Conservation (phyloP, 2,113 vertebrate genomes). For the Pseudonaja textilis region DNA sequence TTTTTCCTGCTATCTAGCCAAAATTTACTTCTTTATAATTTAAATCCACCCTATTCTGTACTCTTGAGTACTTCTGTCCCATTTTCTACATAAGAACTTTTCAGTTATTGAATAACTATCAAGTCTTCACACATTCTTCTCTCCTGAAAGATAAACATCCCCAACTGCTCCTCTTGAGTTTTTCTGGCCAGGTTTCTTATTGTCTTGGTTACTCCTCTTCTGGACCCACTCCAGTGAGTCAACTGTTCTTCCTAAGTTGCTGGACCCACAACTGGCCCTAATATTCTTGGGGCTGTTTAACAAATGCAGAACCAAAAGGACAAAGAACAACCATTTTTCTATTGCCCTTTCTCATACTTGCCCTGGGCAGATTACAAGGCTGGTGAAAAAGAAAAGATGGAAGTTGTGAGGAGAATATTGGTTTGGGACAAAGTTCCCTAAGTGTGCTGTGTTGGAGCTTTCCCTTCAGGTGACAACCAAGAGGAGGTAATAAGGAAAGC, state of each 20-base stretch:
- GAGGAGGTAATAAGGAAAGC: not conserved
- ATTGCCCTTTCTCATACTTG: not conserved
- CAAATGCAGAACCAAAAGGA: not conserved
- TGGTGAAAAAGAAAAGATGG: not conserved
- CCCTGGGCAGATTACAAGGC: not conserved
- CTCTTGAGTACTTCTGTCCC: not conserved
- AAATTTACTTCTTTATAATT: not conserved
- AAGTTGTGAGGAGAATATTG: not conserved
- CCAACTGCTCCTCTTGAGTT: not conserved
- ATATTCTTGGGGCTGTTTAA: not conserved
- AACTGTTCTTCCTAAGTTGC: not conserved
- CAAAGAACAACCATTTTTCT: not conserved
- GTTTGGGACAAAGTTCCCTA: not conserved
- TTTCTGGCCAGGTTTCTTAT: not conserved
- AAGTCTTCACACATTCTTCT: not conserved
- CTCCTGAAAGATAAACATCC: not conserved
- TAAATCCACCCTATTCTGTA: not conserved
- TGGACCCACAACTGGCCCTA: not conserved
- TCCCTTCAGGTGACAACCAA: not conserved
- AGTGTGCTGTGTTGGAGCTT: not conserved
- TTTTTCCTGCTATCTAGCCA: not conserved
- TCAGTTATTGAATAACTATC: not conserved
- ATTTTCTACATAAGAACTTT: not conserved
- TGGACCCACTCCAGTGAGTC: not conserved
- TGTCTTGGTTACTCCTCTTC: not conserved